Percentiles rank a stretch among this genome's conserved stretches.
Evolutionary conservation across 2,113 vertebrate genomes (phyloP).

Genomic region (Leptobrachium leishanense): DNA sequence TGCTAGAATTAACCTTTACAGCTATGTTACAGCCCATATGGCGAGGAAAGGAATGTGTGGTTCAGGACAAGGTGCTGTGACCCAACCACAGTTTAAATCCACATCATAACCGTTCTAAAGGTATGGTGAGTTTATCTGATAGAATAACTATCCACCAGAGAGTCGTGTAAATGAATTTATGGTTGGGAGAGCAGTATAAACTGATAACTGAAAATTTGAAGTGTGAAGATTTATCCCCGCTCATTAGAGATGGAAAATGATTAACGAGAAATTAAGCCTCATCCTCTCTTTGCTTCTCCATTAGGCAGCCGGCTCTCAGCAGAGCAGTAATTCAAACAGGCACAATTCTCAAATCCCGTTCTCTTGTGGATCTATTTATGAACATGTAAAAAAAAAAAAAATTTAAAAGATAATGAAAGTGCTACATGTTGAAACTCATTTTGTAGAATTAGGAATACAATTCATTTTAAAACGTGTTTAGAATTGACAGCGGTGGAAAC

Average conservation of each 20-base stretch:
- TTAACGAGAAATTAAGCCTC: constrained; percentile 70
- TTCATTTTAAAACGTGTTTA: too few relatives aligned
- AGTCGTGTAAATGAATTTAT: constrained; percentile 58
- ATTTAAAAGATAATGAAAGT: too few relatives aligned
- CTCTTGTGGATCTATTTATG: neutral
- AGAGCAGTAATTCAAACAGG: constrained; percentile 62
- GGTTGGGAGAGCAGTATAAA: constrained; percentile 55
- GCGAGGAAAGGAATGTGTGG: too few relatives aligned
- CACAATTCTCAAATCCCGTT: constrained; percentile 49
- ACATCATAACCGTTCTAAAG: neutral
- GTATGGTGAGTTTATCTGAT: neutral
- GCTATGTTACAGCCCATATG: too few relatives aligned
- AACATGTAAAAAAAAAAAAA: neutral
- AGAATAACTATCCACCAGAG: constrained; percentile 19
- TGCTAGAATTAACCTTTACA: too few relatives aligned
- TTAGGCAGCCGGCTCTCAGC: constrained; percentile 57
- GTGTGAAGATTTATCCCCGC: constrained; percentile 71
- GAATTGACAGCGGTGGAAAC: too few relatives aligned
- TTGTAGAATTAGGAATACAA: too few relatives aligned
- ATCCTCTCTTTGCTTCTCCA: constrained; percentile 57
- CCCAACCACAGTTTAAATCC: too few relatives aligned
- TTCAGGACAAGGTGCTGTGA: too few relatives aligned
- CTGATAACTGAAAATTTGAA: constrained; percentile 62
- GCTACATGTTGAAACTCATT: too few relatives aligned
- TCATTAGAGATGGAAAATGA: constrained; percentile 66